These are phyloP conservation scores for Hymenopus coronatus DNA, from an alignment of 2,888 invertebrate species.

Conservation along the genomic window DNA sequence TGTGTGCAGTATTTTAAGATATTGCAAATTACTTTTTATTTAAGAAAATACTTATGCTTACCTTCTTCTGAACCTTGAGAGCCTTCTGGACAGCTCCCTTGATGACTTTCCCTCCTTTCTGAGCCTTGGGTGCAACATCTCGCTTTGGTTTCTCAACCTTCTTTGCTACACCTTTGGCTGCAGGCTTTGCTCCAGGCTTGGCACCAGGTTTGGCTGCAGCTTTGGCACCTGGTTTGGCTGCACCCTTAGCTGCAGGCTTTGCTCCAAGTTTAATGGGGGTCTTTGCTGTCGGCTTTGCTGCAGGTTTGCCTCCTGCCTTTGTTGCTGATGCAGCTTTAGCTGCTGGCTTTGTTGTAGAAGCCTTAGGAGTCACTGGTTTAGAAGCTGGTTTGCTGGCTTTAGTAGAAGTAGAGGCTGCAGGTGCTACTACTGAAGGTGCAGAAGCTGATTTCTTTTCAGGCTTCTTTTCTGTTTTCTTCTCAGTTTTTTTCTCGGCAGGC, in stretches of 20 bases:
- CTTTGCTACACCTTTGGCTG: slow-evolving; percentile 37
- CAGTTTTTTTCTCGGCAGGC: slow-evolving; percentile 20
- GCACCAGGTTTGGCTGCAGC: slow-evolving; percentile 46
- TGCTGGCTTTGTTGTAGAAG: slow-evolving; percentile 44
- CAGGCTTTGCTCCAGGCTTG: slow-evolving; percentile 48
- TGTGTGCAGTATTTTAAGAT: no score
- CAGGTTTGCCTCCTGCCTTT: slow-evolving; percentile 45
- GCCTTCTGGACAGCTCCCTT: slow-evolving; percentile 64
- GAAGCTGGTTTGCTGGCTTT: slow-evolving; percentile 20
- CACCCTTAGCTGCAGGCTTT: slow-evolving; percentile 44
- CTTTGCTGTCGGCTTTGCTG: slow-evolving; percentile 46
- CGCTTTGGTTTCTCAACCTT: slow-evolving; percentile 56
- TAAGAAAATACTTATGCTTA: slow-evolving; percentile 43
- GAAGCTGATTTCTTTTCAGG: slow-evolving; percentile 44
- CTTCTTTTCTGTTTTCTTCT: slow-evolving; percentile 32
- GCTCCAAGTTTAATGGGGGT: slow-evolving; percentile 47
- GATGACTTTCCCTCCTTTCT: slow-evolving; percentile 48
- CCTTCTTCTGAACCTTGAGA: slow-evolving; percentile 82
- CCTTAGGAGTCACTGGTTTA: slow-evolving; percentile 22
- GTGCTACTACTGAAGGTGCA: slow-evolving; percentile 44
- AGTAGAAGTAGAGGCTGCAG: slow-evolving; percentile 43
- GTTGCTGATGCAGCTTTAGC: slow-evolving; percentile 50
- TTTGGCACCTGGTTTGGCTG: slow-evolving; percentile 43
- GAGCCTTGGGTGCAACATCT: slow-evolving; percentile 53
- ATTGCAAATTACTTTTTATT: no score